Conservation (phyloP, 2,797 vertebrate genomes). For the Neopelma chrysocephalum region DNA sequence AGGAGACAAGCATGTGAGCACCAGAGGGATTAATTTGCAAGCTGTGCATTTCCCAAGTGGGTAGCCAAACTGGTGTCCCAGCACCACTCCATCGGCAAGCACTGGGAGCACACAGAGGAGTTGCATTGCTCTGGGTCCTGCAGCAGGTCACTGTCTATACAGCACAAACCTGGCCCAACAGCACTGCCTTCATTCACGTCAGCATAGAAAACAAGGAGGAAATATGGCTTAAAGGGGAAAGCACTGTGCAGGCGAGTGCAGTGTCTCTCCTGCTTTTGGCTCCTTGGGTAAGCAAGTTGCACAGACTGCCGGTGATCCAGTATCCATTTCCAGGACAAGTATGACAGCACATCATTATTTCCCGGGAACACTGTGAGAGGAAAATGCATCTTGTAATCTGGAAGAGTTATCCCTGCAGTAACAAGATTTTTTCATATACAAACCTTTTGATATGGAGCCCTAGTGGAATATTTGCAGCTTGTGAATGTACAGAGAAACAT, state of each 20-base stretch:
- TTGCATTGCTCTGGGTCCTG: background rate
- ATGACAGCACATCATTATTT: background rate
- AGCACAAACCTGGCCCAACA: background rate
- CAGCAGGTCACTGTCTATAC: background rate
- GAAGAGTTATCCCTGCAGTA: background rate
- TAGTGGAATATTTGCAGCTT: background rate
- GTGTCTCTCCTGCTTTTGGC: background rate
- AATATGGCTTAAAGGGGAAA: accelerated
- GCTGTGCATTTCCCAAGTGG: background rate
- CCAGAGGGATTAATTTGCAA: background rate
- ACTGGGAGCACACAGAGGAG: background rate
- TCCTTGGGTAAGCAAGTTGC: background rate
- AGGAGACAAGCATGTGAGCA: background rate
- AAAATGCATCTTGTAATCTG: background rate
- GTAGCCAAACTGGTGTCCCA: background rate
- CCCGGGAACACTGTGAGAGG: background rate
- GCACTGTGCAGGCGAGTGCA: background rate
- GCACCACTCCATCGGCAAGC: background rate
- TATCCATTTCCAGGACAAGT: background rate
- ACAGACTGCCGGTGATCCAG: background rate
- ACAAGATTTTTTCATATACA: background rate
- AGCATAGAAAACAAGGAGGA: background rate
- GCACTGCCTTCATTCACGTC: background rate
- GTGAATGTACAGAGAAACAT: background rate
- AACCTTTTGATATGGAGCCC: background rate